These are phyloP conservation scores for Bembecia ichneumoniformis DNA, from an alignment of 2,888 invertebrate genomes.

Conservation along the genomic window DNA sequence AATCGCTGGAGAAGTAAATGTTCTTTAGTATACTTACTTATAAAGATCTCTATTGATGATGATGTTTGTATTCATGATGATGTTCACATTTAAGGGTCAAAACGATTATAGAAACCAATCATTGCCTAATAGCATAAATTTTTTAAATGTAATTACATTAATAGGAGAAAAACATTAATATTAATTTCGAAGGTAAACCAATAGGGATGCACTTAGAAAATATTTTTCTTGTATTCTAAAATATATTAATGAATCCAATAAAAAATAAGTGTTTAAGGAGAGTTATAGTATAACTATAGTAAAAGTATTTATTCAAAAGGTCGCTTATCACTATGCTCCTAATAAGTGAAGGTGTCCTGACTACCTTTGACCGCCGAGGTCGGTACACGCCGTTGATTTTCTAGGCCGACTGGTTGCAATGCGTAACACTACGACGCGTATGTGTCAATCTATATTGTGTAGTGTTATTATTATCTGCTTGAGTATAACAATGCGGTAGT, in stretches of 20 bases:
- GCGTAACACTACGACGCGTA: conserved; percentile 1
- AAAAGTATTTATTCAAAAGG: not conserved
- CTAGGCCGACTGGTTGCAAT: conserved; percentile 41
- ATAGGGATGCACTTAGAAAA: no score
- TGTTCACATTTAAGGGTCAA: no score
- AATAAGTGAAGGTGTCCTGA: conserved; percentile 47
- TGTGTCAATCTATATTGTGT: conserved; percentile 2
- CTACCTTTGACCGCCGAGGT: conserved; percentile 58
- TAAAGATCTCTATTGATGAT: no score
- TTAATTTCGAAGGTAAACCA: no score
- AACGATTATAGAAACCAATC: no score
- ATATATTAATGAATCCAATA: not conserved
- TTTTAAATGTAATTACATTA: no score
- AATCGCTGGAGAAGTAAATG: no score
- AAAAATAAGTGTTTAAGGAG: not conserved
- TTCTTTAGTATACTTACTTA: no score
- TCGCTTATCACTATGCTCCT: conserved; percentile 23
- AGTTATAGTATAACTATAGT: not conserved
- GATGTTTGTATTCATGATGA: no score
- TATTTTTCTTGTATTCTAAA: no score
- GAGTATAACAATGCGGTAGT: conserved; percentile 2
- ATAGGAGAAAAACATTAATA: no score
- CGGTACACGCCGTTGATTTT: conserved; percentile 38
- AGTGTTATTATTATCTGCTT: conserved; percentile 1
- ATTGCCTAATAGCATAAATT: no score